Conservation (phyloP, 2,888 invertebrate species). For the Philhelius pedissequus region DNA sequence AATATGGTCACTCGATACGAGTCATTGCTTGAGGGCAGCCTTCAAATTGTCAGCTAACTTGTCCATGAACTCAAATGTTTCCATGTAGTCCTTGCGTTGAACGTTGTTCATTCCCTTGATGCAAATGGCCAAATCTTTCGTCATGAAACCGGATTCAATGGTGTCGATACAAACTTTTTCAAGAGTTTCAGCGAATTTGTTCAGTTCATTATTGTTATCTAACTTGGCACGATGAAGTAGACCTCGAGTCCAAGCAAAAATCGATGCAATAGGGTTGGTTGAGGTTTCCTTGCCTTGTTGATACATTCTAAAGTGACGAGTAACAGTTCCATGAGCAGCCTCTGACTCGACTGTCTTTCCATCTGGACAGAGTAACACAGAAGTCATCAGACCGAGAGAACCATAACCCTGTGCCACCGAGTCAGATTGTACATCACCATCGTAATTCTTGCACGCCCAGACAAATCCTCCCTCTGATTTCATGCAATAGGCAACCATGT, state of each 20-base stretch:
- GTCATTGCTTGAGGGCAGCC: constrained; percentile 73
- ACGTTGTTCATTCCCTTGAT: constrained; percentile 93
- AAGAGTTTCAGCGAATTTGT: constrained; percentile 90
- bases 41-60: constrained; percentile 94
- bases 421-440: constrained; percentile 99
- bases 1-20: constrained; percentile 42
- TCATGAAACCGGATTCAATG: constrained; percentile 96
- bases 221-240: constrained; percentile 95
- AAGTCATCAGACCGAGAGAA: constrained; percentile 98
- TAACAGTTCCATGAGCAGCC: constrained; percentile 98
- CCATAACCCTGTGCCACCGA: constrained; percentile 98
- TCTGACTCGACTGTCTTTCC: constrained; percentile 99
- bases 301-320: constrained; percentile 92
- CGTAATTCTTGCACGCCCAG: constrained; percentile 99
- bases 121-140: constrained; percentile 99
- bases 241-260: constrained; percentile 99
- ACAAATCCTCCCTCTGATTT: constrained; percentile 99
- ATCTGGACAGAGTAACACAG: constrained; percentile 97
- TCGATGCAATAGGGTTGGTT: constrained; percentile 99
- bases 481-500: constrained; percentile 99
- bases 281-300: constrained; percentile 98
- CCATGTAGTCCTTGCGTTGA: constrained; percentile 90
- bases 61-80: constrained; percentile 98
- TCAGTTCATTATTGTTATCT: constrained; percentile 89
- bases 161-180: constrained; percentile 96